phyloP scores from a whole-genome alignment of 2,888 invertebrate species.

The Bellardia pandia region DNA sequence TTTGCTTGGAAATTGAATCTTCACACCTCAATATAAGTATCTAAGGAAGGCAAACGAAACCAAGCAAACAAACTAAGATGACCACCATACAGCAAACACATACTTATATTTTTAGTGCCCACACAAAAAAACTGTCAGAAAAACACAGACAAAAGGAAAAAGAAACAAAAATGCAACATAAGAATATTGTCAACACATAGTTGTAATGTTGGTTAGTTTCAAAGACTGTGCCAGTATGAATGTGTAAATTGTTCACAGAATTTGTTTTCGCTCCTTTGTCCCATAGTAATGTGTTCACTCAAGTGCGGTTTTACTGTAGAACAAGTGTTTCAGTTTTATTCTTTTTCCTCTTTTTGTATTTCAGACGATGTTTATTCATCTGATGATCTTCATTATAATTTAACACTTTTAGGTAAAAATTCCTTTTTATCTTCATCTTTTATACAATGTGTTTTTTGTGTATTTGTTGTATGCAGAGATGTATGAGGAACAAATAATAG shows the following conservation, averaged over 20 bases:
- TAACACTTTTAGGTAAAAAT: slow-evolving; percentile 63
- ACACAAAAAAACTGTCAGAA: slow-evolving; percentile 19
- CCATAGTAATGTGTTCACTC: slow-evolving; percentile 39
- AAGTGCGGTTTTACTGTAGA: slow-evolving; percentile 51
- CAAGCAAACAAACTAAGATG: slow-evolving; percentile 20
- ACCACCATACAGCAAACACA: slow-evolving; percentile 40
- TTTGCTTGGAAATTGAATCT: slow-evolving; percentile 72
- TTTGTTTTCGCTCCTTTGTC: neutral
- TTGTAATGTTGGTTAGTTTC: slow-evolving; percentile 21
- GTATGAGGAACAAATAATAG: slow-evolving; percentile 15
- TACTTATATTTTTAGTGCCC: slow-evolving; percentile 36
- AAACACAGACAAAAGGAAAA: neutral
- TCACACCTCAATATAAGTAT: slow-evolving; percentile 62
- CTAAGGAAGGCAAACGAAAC: slow-evolving; percentile 40
- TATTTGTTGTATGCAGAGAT: neutral
- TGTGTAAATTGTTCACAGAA: slow-evolving; percentile 48
- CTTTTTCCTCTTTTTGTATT: neutral
- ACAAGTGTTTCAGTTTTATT: slow-evolving; percentile 60
- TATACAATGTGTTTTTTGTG: neutral
- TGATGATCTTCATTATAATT: slow-evolving; percentile 70
- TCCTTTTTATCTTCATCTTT: slow-evolving; percentile 63
- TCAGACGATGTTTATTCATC: slow-evolving; percentile 56
- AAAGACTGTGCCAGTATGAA: neutral
- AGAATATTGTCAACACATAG: slow-evolving; percentile 63
- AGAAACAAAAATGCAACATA: slow-evolving; percentile 24